These are phyloP conservation scores for Poeciliopsis turneri DNA, from an alignment of 2,797 vertebrate species.

Conservation along the genomic window DNA sequence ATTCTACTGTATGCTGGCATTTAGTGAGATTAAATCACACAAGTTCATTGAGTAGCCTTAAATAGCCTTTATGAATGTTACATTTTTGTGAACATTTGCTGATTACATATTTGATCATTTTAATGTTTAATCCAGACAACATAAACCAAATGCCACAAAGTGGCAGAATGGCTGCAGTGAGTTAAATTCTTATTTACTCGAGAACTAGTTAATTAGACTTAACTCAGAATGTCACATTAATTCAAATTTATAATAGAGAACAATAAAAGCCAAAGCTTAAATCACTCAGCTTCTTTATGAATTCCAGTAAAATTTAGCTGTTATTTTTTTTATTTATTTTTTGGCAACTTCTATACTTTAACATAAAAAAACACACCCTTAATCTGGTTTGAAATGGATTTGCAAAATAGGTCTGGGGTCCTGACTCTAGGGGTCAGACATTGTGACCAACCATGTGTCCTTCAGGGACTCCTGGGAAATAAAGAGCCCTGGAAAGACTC, in stretches of 20 bases:
- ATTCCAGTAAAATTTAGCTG: neutral
- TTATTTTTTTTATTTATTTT: neutral
- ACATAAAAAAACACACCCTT: neutral
- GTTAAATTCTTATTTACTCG: neutral
- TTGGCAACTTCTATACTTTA: neutral
- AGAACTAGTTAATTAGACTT: neutral
- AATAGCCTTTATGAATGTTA: neutral
- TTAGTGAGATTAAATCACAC: neutral
- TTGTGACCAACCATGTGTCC: conserved; percentile 14
- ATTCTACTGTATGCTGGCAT: neutral
- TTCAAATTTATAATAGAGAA: neutral
- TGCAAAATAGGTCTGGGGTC: conserved; percentile 5
- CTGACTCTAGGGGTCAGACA: conserved; percentile 10
- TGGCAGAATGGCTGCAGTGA: neutral
- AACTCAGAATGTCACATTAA: neutral
- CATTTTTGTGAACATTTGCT: neutral
- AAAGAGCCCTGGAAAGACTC: neutral
- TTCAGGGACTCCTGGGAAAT: conserved; percentile 16
- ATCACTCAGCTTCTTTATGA: neutral
- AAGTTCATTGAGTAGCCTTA: neutral
- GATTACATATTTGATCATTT: neutral
- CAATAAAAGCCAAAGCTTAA: neutral
- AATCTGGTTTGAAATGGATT: neutral
- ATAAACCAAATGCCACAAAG: neutral
- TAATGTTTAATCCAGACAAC: neutral